phyloP scores from a whole-genome alignment of 2,888 invertebrate genomes.

The Portevinia maculata region DNA sequence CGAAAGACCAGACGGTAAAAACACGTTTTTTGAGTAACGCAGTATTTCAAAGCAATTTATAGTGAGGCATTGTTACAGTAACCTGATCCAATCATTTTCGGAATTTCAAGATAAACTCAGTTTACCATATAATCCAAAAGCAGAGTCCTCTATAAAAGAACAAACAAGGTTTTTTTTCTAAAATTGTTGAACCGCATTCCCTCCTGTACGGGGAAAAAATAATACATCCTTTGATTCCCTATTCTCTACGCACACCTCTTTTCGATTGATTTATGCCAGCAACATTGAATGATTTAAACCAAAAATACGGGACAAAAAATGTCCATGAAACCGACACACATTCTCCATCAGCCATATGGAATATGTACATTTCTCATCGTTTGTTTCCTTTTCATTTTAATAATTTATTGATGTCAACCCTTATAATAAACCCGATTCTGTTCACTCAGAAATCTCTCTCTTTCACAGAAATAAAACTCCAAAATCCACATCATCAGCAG shows the following conservation, averaged over 20 bases:
- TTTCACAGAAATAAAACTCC: constrained; percentile 16
- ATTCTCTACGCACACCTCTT: constrained; percentile 37
- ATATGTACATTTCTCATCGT: constrained; percentile 57
- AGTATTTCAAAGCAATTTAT: too few relatives aligned
- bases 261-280: constrained; percentile 67
- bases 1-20: too few relatives aligned
- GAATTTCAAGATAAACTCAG: too few relatives aligned
- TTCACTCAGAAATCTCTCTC: constrained; percentile 6
- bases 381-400: constrained; percentile 65
- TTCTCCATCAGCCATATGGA: constrained; percentile 40
- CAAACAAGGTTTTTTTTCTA: too few relatives aligned
- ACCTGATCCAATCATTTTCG: too few relatives aligned
- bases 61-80: too few relatives aligned
- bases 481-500: constrained; percentile 66
- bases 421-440: constrained; percentile 60
- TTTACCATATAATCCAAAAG: too few relatives aligned
- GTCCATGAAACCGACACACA: constrained; percentile 45
- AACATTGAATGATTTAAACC: constrained; percentile 44
- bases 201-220: too few relatives aligned
- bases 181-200: too few relatives aligned
- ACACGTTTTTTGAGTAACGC: too few relatives aligned
- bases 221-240: neutral
- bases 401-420: constrained; percentile 73
- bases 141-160: too few relatives aligned
- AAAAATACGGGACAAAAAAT: constrained; percentile 43